A percentile compares a stretch with the other conserved stretches of the same genome.
These are phyloP conservation scores for Acrobasis repandana DNA, from an alignment of 2,888 invertebrate species.

Conservation along the genomic window DNA sequence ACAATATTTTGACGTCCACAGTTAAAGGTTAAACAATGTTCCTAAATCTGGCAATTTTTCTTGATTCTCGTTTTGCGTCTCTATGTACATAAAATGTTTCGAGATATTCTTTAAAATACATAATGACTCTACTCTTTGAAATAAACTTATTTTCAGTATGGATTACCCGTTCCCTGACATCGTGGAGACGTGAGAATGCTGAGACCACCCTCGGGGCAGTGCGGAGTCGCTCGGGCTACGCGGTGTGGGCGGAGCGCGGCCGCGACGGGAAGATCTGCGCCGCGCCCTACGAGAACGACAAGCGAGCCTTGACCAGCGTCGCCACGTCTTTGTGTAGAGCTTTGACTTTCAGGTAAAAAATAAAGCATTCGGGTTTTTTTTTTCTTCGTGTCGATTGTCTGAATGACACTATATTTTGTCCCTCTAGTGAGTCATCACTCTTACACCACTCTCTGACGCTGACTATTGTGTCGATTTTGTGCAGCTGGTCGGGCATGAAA, in stretches of 20 bases:
- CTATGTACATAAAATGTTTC: no score
- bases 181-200: slow-evolving; percentile 84
- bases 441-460: no score
- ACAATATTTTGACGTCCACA: no score
- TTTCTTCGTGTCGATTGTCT: no score
- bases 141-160: slow-evolving; percentile 81
- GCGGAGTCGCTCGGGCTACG: slow-evolving; percentile 90
- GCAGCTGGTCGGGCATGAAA: no score
- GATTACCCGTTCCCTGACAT: slow-evolving; percentile 87
- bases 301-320: slow-evolving; percentile 85
- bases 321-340: slow-evolving; percentile 90
- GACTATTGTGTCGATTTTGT: no score
- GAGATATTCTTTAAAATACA: no score
- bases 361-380: not conserved
- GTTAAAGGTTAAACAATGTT: no score
- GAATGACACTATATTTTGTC: no score
- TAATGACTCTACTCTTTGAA: not conserved
- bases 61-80: no score
- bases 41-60: no score
- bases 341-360: slow-evolving; percentile 87
- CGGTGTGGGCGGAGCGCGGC: slow-evolving; percentile 93
- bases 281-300: slow-evolving; percentile 87
- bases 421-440: no score
- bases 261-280: slow-evolving; percentile 91
- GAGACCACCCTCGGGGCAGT: slow-evolving; percentile 87